Percentiles rank a stretch among this genome's conserved stretches.
Conservation (phyloP, 2,797 vertebrate species). For the Anabas testudineus region DNA sequence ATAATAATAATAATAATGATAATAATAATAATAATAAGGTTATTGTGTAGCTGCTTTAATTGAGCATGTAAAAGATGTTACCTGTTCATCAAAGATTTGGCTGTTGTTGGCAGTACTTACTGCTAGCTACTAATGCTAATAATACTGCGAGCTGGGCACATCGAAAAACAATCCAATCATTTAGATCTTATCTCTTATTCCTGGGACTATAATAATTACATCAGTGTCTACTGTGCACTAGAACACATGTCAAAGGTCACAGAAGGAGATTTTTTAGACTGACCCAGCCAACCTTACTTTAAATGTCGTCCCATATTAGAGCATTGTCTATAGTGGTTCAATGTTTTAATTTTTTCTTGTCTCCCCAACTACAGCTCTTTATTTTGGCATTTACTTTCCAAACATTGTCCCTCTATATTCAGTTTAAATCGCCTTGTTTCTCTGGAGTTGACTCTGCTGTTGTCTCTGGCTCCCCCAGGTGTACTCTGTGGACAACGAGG, state of each 20-base stretch:
- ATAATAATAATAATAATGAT: no score
- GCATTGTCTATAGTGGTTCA: conserved; percentile 56
- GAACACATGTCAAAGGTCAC: conserved; percentile 55
- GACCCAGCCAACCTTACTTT: conserved; percentile 42
- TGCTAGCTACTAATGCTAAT: no score
- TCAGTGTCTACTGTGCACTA: conserved; percentile 58
- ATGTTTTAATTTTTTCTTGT: conserved; percentile 43
- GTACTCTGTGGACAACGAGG: conserved; percentile 88
- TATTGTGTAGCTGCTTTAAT: no score
- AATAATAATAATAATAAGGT: no score
- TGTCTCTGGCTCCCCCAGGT: conserved; percentile 83
- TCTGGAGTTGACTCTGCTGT: conserved; percentile 31
- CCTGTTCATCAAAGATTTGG: no score
- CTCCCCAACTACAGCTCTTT: conserved; percentile 34
- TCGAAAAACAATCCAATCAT: conserved; percentile 64
- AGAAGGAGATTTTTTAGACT: conserved; percentile 30
- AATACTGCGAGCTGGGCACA: conserved; percentile 29
- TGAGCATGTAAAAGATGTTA: neutral
- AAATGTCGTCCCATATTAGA: conserved; percentile 42
- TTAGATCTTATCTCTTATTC: conserved; percentile 60
- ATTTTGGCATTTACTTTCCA: conserved; percentile 9
- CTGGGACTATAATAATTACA: conserved; percentile 50
- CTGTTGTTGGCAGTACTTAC: no score
- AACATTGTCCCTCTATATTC: neutral
- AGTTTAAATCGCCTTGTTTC: neutral